Evolutionary conservation across 1,140 invertebrate genomes (phyloP), one percentile per base, ranked within the genome.

Genomic region (Tribolium castaneum): DNA sequence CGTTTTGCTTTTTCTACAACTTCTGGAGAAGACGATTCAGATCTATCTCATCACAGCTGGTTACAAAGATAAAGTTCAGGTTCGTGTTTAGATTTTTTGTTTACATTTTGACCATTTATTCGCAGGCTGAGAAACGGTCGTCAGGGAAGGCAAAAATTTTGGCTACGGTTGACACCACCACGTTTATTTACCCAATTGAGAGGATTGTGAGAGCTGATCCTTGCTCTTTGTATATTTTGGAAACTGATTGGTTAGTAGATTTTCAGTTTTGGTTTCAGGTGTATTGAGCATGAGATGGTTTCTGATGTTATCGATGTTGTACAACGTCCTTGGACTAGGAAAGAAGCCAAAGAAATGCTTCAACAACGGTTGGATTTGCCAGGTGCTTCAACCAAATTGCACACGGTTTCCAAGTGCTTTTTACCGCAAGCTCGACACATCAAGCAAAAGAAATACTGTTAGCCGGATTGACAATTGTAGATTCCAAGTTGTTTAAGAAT

Each of bases 1-100:
- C 85, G 92, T 93, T 0, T 90, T 93, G 81, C 87, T 94, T 0
- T 94, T 93, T 82, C 88, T 95, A 78, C 92, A 92, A 76, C 90
- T 94, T 2, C 89, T 95, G 49, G 93, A 94, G 78, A 90, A 91
- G 50, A 80, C 72, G 45, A 80, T 86, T 7, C 80, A 81, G 25
- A 87, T 90, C 3, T 88, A 90, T 82, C 88, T 92, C 3, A 87
- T 88, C 70, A 88, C 87, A 22, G 88, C 90, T 6, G 87, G 90
- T 71, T 90, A 80, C 39, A 84, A 82, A 74, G 84, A 86, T 59
- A 77, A 22, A 39, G 35, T 39, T 72, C 49, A 2, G 54, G 70
- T 50, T 9, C 13, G 34, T 74, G 25, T 22, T 35, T 52, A 6
- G 3, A 30, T 3, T 30, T 45, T 74, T 75, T 39, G 6, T 14